Conservation (phyloP, 2,888 invertebrate genomes). For the Cephus sareptanus region DNA sequence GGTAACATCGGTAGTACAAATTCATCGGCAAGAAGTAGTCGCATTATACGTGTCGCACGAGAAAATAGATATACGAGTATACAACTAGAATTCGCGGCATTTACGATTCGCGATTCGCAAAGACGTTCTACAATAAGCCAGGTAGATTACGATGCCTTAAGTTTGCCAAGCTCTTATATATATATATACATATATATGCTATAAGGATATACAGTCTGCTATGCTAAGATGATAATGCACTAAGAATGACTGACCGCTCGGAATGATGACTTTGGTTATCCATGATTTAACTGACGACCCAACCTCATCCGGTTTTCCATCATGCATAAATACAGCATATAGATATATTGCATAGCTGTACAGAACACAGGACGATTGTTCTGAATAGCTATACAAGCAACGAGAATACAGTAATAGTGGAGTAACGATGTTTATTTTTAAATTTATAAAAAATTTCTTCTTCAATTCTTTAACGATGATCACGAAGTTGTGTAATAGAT, state of each 20-base stretch:
- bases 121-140: background rate
- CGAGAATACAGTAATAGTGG: background rate
- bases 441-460: background rate
- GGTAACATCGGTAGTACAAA: constrained; percentile 2
- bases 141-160: background rate
- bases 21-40: background rate
- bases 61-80: constrained; percentile 1
- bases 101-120: background rate
- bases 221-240: constrained; percentile 33
- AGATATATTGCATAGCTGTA: background rate
- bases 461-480: background rate
- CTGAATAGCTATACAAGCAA: background rate
- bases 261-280: background rate
- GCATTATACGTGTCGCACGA: constrained; percentile 2
- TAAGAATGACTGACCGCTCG: constrained; percentile 35
- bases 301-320: background rate
- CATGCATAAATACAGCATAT: background rate
- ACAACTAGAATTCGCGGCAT: background rate
- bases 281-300: background rate
- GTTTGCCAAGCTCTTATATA: background rate
- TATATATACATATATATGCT: background rate
- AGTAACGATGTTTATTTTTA: background rate
- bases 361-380: background rate
- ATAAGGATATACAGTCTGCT: background rate
- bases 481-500: background rate